Evolutionary conservation across 2,113 vertebrate species (phyloP).

Genomic region (Galbula dea): DNA sequence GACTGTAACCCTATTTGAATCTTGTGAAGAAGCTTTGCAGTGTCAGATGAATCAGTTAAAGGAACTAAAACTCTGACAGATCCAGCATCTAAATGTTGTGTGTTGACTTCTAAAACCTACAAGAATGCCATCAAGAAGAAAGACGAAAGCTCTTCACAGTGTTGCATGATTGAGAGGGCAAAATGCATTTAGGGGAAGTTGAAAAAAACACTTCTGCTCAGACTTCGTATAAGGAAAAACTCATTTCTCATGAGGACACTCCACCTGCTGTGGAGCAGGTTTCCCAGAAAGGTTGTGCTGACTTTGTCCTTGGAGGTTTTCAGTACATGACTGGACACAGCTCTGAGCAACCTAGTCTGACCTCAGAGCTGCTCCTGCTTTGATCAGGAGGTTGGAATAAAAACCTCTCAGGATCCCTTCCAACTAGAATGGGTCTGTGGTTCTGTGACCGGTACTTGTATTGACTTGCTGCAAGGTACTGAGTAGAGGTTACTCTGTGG

Average conservation of each 20-base stretch:
- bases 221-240: neutral
- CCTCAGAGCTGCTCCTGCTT: neutral
- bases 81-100: neutral
- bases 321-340: neutral
- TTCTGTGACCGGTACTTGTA: neutral
- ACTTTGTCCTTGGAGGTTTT: neutral
- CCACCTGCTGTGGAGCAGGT: neutral
- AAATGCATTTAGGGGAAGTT: neutral
- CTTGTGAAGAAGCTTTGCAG: neutral
- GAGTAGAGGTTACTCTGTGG: neutral
- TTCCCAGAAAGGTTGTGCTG: neutral
- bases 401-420: neutral
- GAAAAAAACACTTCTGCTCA: neutral
- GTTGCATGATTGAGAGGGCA: neutral
- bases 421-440: neutral
- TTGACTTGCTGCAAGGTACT: neutral
- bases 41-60: neutral
- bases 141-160: neutral
- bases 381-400: neutral
- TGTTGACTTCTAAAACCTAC: neutral
- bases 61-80: neutral
- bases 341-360: neutral
- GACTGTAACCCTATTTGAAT: neutral
- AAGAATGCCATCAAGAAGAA: neutral
- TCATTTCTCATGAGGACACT: neutral